phyloP scores from a whole-genome alignment of 2,888 invertebrate genomes.

The Temnothorax ravouxi region DNA sequence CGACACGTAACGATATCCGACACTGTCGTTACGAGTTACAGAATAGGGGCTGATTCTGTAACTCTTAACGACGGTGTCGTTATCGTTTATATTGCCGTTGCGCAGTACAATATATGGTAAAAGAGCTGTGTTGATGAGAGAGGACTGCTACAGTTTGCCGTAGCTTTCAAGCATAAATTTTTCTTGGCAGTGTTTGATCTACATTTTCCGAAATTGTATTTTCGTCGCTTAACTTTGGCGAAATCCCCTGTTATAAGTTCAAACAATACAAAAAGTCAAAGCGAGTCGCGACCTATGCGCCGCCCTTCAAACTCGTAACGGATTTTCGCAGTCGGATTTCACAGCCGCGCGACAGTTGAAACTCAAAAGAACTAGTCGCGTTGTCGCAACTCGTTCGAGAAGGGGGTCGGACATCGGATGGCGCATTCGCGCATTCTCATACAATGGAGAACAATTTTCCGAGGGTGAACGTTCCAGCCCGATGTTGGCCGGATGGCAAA shows the following conservation, averaged over 20 bases:
- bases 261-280: not conserved
- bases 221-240: slow-evolving; percentile 6
- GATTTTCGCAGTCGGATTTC: no score
- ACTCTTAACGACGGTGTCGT: no score
- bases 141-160: not conserved
- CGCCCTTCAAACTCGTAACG: no score
- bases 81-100: no score
- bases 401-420: not conserved
- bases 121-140: no score
- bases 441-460: slow-evolving; percentile 59
- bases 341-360: slow-evolving; percentile 9
- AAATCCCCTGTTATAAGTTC: not conserved
- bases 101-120: no score
- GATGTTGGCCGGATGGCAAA: slow-evolving; percentile 51
- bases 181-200: not conserved
- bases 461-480: slow-evolving; percentile 28
- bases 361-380: slow-evolving; percentile 43
- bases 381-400: slow-evolving; percentile 15
- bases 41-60: no score
- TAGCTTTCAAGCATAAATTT: not conserved
- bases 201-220: not conserved
- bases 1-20: no score
- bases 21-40: no score
- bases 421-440: slow-evolving; percentile 26
- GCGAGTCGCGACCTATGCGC: not conserved